Base-by-base conservation (phyloP, 2,797 vertebrate species). In the Oreonectes daqikongensis region DNA sequence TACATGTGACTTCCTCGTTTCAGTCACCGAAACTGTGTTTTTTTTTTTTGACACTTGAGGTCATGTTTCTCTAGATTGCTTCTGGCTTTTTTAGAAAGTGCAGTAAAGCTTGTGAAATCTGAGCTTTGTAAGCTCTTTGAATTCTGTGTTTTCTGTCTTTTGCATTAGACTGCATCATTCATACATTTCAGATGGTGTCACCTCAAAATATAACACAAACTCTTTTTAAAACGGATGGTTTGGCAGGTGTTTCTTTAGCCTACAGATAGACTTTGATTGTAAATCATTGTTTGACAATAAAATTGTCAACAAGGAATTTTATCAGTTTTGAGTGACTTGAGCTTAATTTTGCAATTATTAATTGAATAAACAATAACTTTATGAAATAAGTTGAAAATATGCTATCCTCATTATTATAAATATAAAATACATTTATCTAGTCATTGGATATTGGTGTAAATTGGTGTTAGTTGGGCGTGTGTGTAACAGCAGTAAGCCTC, bases 61-160 rank as follows among this genome's bases (percentile, higher is more conserved):
- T 40, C 18, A 26, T 53, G 24, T 65, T 42, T 63, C 14, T 20
- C 71, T 20, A 6, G 15, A 28, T 53, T 40, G 46, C 46, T 64
- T 64, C 17, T 53, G 46, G 32, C 72, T 65, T 53, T 53, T 40
- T 46, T 0, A 28, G 42, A 52, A 69, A 17, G 46, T 55, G 32
- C 68, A 40, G 30, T 28, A 74, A 64, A 74, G 12, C 48, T 55
- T 12, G 48, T 66, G 72, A 55, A 42, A 44, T 57, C 35, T 55
- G 72, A 75, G 48, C 35, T 55, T 55, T 63, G 10, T 63, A 50
- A 48, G 18, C 28, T 17, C 17, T 10, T 28, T 32, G 40, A 61
- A 63, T 63, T 61, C 14, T 24, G 48, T 42, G 42, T 55, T 42
- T 71, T 35, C 22, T 9, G 44, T 30, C 35, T 26, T 44, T 46